Conservation (phyloP, 2,797 vertebrate genomes). For the Simalia tracyae region DNA sequence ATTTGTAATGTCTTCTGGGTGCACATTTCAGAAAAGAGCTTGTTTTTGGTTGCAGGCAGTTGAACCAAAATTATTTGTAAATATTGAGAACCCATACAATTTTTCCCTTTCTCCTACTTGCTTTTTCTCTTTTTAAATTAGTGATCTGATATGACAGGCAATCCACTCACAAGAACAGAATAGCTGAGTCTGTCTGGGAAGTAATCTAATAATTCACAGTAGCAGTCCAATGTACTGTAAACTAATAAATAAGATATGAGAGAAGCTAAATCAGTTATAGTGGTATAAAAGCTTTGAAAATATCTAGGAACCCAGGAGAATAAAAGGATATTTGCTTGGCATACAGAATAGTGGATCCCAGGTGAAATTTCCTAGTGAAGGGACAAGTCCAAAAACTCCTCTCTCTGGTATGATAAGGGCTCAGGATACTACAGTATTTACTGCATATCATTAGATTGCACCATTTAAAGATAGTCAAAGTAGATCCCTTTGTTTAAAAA, state of each 20-base stretch:
- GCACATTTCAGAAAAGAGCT: conserved; percentile 29
- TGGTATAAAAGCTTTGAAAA: neutral
- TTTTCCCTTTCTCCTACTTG: neutral
- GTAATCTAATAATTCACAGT: neutral
- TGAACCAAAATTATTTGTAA: neutral
- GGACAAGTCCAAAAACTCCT: neutral
- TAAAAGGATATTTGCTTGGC: neutral
- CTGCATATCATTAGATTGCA: neutral
- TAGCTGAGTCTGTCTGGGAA: neutral
- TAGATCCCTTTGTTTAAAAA: neutral
- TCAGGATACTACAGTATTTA: neutral
- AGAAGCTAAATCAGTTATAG: neutral
- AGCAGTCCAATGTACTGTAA: neutral
- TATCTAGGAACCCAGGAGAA: neutral
- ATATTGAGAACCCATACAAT: neutral
- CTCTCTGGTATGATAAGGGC: neutral
- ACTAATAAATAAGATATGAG: neutral
- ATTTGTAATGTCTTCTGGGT: conserved; percentile 42
- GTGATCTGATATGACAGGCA: neutral
- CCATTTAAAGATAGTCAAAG: neutral
- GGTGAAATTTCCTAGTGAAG: neutral
- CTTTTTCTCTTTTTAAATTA: neutral
- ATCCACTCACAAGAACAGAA: neutral
- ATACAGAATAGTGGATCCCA: neutral
- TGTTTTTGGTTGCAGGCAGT: neutral